phyloP scores from a whole-genome alignment of 2,113 vertebrate species.

The Paedocypris sp. region DNA sequence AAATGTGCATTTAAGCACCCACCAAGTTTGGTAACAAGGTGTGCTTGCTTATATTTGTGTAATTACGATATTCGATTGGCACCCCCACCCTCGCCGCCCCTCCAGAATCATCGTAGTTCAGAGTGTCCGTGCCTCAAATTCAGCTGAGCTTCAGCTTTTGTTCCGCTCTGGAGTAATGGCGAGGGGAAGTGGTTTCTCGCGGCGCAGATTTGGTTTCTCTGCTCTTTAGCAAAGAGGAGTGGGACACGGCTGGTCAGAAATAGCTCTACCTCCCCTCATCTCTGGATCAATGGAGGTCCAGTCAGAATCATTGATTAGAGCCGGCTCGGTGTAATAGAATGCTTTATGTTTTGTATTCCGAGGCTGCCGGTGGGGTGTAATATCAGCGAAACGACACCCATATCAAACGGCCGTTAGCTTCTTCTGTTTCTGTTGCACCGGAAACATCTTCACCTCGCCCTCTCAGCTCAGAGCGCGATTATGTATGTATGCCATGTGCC shows the following conservation, averaged over 20 bases:
- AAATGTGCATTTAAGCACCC: too few species aligned
- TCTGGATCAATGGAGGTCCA: constrained; percentile 50
- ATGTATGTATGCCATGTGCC: constrained; percentile 3
- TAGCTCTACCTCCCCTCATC: constrained; percentile 18
- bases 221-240: neutral
- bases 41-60: too few species aligned
- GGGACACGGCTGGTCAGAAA: constrained; percentile 31
- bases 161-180: constrained; percentile 33
- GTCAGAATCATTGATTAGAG: constrained; percentile 47
- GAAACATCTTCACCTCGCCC: neutral
- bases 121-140: too few species aligned
- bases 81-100: too few species aligned
- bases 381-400: constrained; percentile 12
- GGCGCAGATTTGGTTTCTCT: constrained; percentile 30
- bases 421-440: constrained; percentile 12
- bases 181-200: constrained; percentile 24
- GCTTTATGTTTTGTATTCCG: constrained; percentile 37
- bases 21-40: too few species aligned
- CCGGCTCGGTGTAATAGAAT: constrained; percentile 36
- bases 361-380: constrained; percentile 25
- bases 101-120: too few species aligned
- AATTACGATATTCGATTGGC: too few species aligned
- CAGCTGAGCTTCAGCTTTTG: constrained; percentile 32
- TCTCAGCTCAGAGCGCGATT: neutral
- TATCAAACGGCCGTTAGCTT: constrained; percentile 21